A percentile compares a stretch with the other conserved stretches of the same genome.
These are phyloP conservation scores for Solenopsis invicta DNA, from an alignment of 1,140 invertebrate genomes.

Conservation along the genomic window DNA sequence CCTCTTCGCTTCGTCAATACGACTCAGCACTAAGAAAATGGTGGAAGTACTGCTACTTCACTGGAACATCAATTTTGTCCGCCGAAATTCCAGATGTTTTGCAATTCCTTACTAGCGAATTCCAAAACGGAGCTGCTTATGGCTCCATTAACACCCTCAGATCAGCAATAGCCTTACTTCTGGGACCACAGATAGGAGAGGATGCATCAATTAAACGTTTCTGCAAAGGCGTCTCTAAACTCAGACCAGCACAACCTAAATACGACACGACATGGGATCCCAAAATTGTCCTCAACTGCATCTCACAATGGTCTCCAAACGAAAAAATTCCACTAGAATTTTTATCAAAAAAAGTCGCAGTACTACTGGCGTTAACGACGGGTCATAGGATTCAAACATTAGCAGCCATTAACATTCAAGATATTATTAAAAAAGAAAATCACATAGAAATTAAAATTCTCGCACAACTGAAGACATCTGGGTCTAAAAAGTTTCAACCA, in stretches of 20 bases:
- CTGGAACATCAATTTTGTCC: not conserved
- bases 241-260: not conserved
- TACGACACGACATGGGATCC: not conserved
- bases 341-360: not conserved
- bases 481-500: not conserved
- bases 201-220: not conserved
- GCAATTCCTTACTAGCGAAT: not conserved
- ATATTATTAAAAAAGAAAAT: not conserved
- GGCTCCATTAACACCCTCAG: not conserved
- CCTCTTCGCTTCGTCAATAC: not conserved
- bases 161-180: not conserved
- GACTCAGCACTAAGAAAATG: not conserved
- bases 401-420: not conserved
- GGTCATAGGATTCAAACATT: not conserved
- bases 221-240: not conserved
- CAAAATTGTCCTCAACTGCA: not conserved
- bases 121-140: not conserved
- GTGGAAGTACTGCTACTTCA: not conserved
- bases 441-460: not conserved
- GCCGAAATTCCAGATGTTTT: not conserved
- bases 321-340: not conserved
- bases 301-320: not conserved
- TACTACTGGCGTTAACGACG: not conserved
- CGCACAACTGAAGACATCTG: not conserved
- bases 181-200: not conserved